Percentiles rank a stretch among this genome's conserved stretches.
Evolutionary conservation across 2,113 vertebrate genomes (phyloP).

Genomic region (Eleginops maclovinus): DNA sequence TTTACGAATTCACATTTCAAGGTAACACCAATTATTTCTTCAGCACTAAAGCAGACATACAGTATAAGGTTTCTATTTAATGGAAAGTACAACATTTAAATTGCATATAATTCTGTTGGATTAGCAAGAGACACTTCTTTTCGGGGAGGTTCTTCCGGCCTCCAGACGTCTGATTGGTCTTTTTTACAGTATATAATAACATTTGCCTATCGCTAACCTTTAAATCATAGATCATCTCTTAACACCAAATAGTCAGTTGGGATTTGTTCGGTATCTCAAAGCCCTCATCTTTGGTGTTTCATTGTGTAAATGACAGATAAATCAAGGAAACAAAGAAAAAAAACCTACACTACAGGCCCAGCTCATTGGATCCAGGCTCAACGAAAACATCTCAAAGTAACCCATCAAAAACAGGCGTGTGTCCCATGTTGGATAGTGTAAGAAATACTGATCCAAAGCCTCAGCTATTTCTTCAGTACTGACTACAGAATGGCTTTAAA

Average conservation of each 20-base stretch:
- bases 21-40: slow-evolving; percentile 25
- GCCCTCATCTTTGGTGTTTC: slow-evolving; percentile 44
- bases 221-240: not conserved
- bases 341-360: not conserved
- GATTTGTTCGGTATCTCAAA: slow-evolving; percentile 21
- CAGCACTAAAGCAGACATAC: not conserved
- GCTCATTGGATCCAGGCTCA: not conserved
- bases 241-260: slow-evolving; percentile 15
- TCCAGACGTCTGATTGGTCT: not conserved
- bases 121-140: not conserved
- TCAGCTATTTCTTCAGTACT: slow-evolving; percentile 20
- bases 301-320: slow-evolving; percentile 19
- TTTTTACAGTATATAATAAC: not conserved
- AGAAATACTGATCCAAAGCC: slow-evolving; percentile 16
- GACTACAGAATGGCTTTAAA: slow-evolving; percentile 19
- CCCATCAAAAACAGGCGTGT: slow-evolving; percentile 21
- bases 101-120: slow-evolving; percentile 14
- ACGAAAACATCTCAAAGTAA: not conserved
- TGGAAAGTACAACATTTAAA: not conserved
- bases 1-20: slow-evolving; percentile 59
- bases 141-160: not conserved
- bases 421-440: slow-evolving; percentile 13
- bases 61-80: too few species aligned
- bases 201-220: not conserved
- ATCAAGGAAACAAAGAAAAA: not conserved